Evolutionary conservation across 2,888 invertebrate species (phyloP).

Genomic region (Callyntrura guangdongensis): DNA sequence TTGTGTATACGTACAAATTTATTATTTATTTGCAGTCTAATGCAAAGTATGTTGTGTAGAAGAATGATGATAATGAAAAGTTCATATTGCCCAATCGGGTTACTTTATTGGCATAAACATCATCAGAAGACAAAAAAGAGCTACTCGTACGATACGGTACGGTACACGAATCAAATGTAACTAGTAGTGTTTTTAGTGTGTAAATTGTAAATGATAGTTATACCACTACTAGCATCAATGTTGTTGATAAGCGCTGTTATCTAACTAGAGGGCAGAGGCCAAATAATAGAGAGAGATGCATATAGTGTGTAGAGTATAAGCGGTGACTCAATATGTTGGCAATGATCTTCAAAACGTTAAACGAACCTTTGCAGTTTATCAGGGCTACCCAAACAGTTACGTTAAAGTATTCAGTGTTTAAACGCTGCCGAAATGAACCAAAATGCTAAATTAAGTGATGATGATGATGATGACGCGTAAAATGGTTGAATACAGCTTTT

Average conservation of each 20-base stretch:
- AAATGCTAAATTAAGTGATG: not conserved
- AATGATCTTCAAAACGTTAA: not conserved
- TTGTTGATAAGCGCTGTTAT: not conserved
- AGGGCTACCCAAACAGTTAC: too few relatives aligned
- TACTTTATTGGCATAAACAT: not conserved
- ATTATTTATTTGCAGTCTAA: too few relatives aligned
- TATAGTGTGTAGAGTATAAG: too few relatives aligned
- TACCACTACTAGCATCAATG: not conserved
- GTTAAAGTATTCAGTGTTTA: too few relatives aligned
- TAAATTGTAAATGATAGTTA: not conserved
- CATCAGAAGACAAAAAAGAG: not conserved
- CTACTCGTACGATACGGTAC: not conserved
- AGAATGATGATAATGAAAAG: constrained; percentile 21
- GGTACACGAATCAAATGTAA: not conserved
- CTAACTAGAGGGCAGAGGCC: not conserved
- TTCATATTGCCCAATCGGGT: constrained; percentile 16
- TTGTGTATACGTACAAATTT: too few relatives aligned
- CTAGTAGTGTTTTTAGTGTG: not conserved
- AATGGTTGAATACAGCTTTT: not conserved
- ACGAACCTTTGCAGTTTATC: not conserved
- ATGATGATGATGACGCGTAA: too few relatives aligned
- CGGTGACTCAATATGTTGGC: constrained; percentile 12
- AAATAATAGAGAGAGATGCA: not conserved
- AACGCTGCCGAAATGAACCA: not conserved
- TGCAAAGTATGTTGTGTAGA: too few relatives aligned